Evolutionary conservation across 2,888 invertebrate species (phyloP).

Genomic region (Reticulitermes lucifugus): DNA sequence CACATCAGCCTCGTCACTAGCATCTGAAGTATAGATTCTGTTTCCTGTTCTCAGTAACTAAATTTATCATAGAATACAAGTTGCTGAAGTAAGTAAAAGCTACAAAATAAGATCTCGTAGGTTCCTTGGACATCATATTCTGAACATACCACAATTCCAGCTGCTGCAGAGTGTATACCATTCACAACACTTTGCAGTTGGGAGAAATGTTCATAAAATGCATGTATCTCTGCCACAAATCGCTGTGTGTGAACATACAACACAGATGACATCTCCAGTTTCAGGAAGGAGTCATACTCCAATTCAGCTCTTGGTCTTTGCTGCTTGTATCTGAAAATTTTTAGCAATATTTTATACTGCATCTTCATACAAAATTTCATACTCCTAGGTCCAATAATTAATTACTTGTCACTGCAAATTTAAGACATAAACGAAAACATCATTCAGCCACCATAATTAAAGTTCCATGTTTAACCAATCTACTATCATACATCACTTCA

Average conservation of each 20-base stretch:
- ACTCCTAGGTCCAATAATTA: no score
- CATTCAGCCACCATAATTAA: no score
- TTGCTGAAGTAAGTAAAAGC: no score
- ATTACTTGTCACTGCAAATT: no score
- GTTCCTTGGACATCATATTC: not conserved
- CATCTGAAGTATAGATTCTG: no score
- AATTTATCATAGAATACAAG: no score
- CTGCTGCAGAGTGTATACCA: slow-evolving; percentile 72
- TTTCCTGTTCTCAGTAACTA: no score
- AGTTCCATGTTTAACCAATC: no score
- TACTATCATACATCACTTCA: no score
- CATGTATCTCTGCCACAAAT: slow-evolving; percentile 89
- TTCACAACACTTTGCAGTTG: slow-evolving; percentile 84
- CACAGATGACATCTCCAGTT: slow-evolving; percentile 89
- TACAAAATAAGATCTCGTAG: not conserved
- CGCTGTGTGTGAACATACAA: slow-evolving; percentile 94
- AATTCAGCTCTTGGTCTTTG: slow-evolving; percentile 14
- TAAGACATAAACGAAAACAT: no score
- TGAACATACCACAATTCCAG: slow-evolving; percentile 68
- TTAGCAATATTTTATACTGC: not conserved
- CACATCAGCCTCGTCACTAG: no score
- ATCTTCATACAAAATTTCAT: no score
- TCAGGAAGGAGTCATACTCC: slow-evolving; percentile 74
- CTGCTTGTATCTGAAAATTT: slow-evolving; percentile 32
- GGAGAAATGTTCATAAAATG: slow-evolving; percentile 87